Evolutionary conservation across 2,113 vertebrate genomes (phyloP).

Genomic region (Proteles cristata): DNA sequence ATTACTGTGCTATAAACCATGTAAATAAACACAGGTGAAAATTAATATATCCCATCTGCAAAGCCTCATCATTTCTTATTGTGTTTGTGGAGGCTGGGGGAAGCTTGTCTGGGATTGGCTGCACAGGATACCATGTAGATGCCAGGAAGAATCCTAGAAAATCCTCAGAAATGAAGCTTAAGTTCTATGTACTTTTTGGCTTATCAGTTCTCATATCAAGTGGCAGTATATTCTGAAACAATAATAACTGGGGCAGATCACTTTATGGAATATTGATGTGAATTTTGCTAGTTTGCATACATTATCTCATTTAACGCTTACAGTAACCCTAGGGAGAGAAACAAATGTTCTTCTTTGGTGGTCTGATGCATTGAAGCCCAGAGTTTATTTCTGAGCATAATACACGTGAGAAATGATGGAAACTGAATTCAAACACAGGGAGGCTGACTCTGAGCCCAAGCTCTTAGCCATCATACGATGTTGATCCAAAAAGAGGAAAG

Average conservation of each 20-base stretch:
- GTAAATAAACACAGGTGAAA: conserved; percentile 60
- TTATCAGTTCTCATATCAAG: background rate
- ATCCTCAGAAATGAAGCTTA: background rate
- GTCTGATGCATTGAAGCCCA: background rate
- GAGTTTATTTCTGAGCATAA: background rate
- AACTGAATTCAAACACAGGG: background rate
- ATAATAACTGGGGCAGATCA: background rate
- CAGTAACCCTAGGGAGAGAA: background rate
- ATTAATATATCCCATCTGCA: conserved; percentile 46
- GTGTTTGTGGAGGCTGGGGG: background rate
- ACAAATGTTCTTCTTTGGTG: background rate
- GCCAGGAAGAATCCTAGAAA: background rate
- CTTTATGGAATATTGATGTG: background rate
- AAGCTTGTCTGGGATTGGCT: background rate
- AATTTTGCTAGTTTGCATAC: background rate
- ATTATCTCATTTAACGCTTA: background rate
- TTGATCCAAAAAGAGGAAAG: background rate
- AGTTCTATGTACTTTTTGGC: background rate
- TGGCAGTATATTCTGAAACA: background rate
- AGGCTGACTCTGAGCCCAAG: background rate
- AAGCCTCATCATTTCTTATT: conserved; percentile 51
- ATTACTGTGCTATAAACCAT: conserved; percentile 54
- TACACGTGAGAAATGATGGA: background rate
- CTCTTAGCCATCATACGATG: background rate
- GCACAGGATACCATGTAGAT: background rate